A percentile compares a stretch with the other conserved stretches of the same genome.
Evolutionary conservation across 2,113 vertebrate species (phyloP).

Genomic region (Eonycteris spelaea): DNA sequence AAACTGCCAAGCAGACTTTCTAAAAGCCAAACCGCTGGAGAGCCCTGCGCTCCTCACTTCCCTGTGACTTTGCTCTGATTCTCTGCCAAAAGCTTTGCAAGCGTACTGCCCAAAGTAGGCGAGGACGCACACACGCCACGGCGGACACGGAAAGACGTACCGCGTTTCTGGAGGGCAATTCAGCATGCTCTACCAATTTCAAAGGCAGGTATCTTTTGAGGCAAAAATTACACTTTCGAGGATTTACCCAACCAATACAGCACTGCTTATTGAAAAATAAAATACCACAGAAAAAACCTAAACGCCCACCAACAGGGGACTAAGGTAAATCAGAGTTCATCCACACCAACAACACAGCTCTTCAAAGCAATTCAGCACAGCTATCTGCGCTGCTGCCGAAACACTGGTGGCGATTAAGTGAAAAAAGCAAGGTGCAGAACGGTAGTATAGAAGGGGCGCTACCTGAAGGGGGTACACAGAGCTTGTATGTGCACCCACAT

Average conservation of each 20-base stretch:
- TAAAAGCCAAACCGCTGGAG: not conserved
- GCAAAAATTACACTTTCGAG: not conserved
- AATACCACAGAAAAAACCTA: not conserved
- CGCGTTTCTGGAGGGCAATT: not conserved
- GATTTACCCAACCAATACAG: not conserved
- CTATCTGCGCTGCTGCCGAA: fast-evolving
- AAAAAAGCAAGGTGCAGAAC: too few species aligned
- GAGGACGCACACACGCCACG: not conserved
- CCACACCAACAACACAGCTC: fast-evolving
- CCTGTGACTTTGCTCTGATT: not conserved
- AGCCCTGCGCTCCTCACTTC: not conserved
- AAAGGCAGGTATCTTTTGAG: not conserved
- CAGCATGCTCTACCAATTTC: not conserved
- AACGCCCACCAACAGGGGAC: not conserved
- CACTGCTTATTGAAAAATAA: not conserved
- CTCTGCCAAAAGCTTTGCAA: not conserved
- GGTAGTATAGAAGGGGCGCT: fast-evolving
- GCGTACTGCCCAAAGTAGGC: not conserved
- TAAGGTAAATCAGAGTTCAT: not conserved
- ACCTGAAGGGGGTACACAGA: too few species aligned
- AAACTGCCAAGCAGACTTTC: not conserved
- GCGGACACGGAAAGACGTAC: not conserved
- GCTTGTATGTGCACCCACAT: fast-evolving
- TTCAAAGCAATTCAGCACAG: fast-evolving
- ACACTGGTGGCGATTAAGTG: fast-evolving